Base-by-base conservation (phyloP, 2,888 invertebrate genomes). In the Lepidochrysops patricia region DNA sequence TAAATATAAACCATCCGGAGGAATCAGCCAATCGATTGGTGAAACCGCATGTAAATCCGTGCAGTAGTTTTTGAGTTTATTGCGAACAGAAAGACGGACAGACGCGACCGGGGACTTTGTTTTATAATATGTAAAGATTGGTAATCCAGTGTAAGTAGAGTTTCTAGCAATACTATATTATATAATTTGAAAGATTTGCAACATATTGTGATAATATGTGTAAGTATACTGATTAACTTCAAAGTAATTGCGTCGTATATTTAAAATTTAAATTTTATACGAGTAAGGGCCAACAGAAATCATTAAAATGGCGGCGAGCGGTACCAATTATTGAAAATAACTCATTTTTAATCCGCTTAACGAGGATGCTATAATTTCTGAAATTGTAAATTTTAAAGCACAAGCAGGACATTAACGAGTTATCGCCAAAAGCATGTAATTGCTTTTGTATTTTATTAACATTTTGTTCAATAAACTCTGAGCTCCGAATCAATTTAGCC, bases 271-370 rank as follows among this genome's bases (percentile, higher is more conserved):
- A 54, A 29, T 32, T 32, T 13, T 29, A 32, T 54, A 12, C 54
- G 32, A 19, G 32, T 29, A 29, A 27, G 13, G 13, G 32, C 12
- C 29, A 32, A 54, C 32, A 54, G 54, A 15, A 54, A 54, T 54
- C 54, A 54, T 54, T 29, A 54, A 54, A 54, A 54, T 32, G 29
- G 54, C 54, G 19, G 29, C 52, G 15, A 49, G 19, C 32, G 54
- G 19, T 32, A 32, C 32, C 27, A 29, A 54, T 54, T 54, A 54
- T 54, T 54, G 54, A 54, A 54, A 54, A 54, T 54, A 54, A 54
- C 32, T 54, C 54, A 54, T 54, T 54, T 54, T 54, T 54, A 54
- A 54, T 54, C 54, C 54, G 32, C 54, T 54, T 54, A 29, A 54
- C 29, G 54, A 54, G 50, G 50, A 50, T 29, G 54, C 12, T 32